phyloP scores from a whole-genome alignment of 2,113 vertebrate species.

The Malaclemys terrapin region DNA sequence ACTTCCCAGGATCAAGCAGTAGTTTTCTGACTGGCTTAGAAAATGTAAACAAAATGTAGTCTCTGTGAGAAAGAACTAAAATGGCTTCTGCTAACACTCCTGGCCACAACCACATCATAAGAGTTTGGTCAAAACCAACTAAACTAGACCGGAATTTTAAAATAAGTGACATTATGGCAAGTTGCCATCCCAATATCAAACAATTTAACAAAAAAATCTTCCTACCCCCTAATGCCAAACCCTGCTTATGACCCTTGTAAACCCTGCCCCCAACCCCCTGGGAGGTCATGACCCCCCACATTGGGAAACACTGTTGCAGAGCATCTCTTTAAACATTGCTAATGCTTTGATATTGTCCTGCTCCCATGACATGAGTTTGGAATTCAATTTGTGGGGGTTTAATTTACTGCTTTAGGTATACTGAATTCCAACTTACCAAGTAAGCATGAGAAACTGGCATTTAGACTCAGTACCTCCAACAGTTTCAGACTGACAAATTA shows the following conservation, averaged over 20 bases:
- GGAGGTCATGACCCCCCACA: background rate
- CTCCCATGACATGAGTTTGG: background rate
- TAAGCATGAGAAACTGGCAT: slow-evolving; percentile 21
- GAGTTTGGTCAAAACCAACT: background rate
- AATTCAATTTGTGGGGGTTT: background rate
- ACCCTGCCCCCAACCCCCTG: too few relatives aligned
- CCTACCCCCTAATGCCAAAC: background rate
- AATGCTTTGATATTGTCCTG: background rate
- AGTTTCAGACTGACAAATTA: slow-evolving; percentile 84
- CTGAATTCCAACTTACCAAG: slow-evolving; percentile 3
- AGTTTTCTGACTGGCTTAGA: background rate
- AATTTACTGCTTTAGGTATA: background rate
- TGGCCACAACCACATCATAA: background rate
- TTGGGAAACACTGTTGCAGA: background rate
- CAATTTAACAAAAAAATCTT: too few relatives aligned
- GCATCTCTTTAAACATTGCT: background rate
- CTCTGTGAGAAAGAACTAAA: background rate
- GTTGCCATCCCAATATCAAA: too few relatives aligned
- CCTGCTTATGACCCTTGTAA: background rate
- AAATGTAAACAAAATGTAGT: background rate
- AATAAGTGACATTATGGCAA: too few relatives aligned
- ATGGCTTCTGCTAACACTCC: background rate
- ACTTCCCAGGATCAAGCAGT: background rate
- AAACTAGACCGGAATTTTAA: background rate
- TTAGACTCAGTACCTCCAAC: slow-evolving; percentile 62